These are phyloP conservation scores for Seladonia tumulorum DNA, from an alignment of 2,888 invertebrate species.

Conservation along the genomic window DNA sequence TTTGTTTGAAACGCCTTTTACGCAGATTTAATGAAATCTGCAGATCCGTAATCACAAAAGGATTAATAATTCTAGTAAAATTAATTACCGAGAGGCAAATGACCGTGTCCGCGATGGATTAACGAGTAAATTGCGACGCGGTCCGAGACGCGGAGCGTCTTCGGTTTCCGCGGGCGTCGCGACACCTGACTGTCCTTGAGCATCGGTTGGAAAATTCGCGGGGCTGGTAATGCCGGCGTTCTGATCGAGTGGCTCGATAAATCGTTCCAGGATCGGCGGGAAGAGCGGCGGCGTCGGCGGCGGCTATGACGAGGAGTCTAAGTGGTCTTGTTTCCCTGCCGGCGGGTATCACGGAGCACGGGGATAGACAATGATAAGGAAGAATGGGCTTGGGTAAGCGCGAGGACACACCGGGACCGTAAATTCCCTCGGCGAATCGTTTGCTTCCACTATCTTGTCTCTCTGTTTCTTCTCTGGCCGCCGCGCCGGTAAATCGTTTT, in stretches of 20 bases:
- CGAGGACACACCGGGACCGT: conserved; percentile 64
- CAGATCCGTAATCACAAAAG: too few relatives aligned
- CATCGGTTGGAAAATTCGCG: conserved; percentile 32
- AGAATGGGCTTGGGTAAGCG: conserved; percentile 69
- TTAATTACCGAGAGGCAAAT: background rate
- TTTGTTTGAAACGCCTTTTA: too few relatives aligned
- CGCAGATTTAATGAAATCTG: too few relatives aligned
- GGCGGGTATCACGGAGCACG: conserved; percentile 52
- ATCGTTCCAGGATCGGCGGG: conserved; percentile 33
- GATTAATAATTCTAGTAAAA: background rate
- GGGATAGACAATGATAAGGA: conserved; percentile 75
- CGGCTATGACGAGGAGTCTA: conserved; percentile 54
- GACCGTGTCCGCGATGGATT: background rate
- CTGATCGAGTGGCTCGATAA: conserved; percentile 47
- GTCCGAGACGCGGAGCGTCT: background rate
- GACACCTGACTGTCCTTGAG: background rate
- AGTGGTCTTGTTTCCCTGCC: conserved; percentile 49
- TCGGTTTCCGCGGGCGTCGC: background rate
- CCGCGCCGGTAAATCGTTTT: conserved; percentile 25
- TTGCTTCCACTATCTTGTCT: conserved; percentile 32
- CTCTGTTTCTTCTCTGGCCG: conserved; percentile 1
- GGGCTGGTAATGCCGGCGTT: conserved; percentile 27
- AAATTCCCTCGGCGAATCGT: conserved; percentile 59
- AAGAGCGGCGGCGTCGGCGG: conserved; percentile 5
- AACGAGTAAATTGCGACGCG: background rate